These are phyloP conservation scores for Ovibos moschatus DNA, from an alignment of 2,113 vertebrate species.

Conservation along the genomic window DNA sequence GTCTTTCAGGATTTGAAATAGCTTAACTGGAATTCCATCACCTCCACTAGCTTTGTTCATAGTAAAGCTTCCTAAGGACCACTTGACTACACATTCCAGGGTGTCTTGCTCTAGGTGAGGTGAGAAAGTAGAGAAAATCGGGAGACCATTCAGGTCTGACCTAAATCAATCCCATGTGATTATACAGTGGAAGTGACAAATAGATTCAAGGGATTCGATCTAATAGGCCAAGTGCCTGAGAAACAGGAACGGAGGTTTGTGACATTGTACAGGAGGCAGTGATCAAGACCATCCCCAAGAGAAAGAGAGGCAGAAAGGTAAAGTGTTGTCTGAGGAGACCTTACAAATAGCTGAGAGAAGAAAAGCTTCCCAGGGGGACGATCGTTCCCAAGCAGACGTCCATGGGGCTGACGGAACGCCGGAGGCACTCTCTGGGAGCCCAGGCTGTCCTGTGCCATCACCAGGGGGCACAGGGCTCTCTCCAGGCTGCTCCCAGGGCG, in stretches of 20 bases:
- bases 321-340: background rate
- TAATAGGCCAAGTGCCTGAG: background rate
- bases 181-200: background rate
- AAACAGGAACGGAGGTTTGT: background rate
- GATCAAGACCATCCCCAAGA: background rate
- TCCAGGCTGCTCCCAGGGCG: background rate
- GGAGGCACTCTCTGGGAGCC: background rate
- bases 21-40: background rate
- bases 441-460: fast-evolving
- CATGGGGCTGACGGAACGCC: fast-evolving
- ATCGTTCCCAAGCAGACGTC: fast-evolving
- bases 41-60: background rate
- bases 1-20: background rate
- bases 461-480: too few relatives aligned
- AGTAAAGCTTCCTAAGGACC: background rate
- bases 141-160: background rate
- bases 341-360: background rate
- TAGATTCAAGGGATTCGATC: background rate
- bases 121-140: background rate
- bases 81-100: background rate
- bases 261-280: background rate
- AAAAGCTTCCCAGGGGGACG: background rate
- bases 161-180: background rate
- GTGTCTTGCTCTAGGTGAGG: background rate
- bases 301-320: background rate